Percentiles rank a stretch among this genome's conserved stretches.
These are phyloP conservation scores for Autographa pulchrina DNA, from an alignment of 2,888 invertebrate genomes.

Conservation along the genomic window DNA sequence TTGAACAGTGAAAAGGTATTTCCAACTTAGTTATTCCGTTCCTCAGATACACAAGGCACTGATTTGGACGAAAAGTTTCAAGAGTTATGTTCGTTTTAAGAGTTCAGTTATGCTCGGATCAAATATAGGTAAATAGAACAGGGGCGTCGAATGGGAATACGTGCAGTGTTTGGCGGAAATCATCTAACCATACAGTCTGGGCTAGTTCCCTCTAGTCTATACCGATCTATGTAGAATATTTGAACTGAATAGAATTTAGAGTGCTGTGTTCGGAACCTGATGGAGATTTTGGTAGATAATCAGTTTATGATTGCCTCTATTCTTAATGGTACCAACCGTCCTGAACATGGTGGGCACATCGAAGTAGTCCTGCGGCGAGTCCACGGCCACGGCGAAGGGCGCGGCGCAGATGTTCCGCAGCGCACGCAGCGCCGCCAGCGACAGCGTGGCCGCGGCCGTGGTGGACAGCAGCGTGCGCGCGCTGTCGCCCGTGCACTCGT, in stretches of 20 bases:
- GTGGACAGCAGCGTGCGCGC: slow-evolving; percentile 90
- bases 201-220: neutral
- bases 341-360: slow-evolving; percentile 96
- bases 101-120: slow-evolving; percentile 21
- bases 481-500: slow-evolving; percentile 91
- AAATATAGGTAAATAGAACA: slow-evolving; percentile 50
- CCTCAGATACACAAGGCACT: neutral
- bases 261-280: neutral
- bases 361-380: slow-evolving; percentile 94
- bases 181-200: slow-evolving; percentile 4
- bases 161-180: slow-evolving; percentile 21
- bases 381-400: slow-evolving; percentile 94
- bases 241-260: neutral
- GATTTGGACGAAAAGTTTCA: too few relatives aligned
- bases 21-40: too few relatives aligned
- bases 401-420: slow-evolving; percentile 95
- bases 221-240: neutral
- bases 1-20: too few relatives aligned
- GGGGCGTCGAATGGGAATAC: slow-evolving; percentile 40
- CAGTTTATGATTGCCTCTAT: neutral
- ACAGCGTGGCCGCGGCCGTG: slow-evolving; percentile 91
- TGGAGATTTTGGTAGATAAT: too few relatives aligned
- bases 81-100: neutral
- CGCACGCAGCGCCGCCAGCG: slow-evolving; percentile 92
- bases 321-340: slow-evolving; percentile 90